Evolutionary conservation across 2,888 invertebrate genomes (phyloP).

Genomic region (Yponomeuta cagnagella): DNA sequence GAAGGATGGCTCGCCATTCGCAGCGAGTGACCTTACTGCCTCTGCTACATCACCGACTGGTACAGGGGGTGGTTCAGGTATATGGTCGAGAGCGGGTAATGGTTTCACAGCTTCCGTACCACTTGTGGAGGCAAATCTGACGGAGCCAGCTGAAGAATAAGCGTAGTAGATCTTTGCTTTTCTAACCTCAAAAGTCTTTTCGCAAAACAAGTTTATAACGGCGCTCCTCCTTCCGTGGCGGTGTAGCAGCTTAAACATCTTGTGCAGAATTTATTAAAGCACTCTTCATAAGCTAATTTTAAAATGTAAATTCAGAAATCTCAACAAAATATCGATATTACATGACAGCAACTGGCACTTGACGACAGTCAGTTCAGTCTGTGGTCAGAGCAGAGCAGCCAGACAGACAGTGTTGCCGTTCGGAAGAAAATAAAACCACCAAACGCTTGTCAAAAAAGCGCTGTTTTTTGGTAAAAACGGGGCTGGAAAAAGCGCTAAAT

Average conservation of each 20-base stretch:
- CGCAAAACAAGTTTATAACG: slow-evolving; percentile 51
- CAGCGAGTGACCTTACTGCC: slow-evolving; percentile 55
- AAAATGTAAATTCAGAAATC: not conserved
- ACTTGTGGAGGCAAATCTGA: slow-evolving; percentile 54
- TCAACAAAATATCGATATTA: slow-evolving; percentile 15
- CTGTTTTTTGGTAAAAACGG: too few relatives aligned
- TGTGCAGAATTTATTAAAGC: slow-evolving; percentile 18
- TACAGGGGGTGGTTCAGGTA: slow-evolving; percentile 66
- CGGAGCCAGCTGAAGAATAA: slow-evolving; percentile 52
- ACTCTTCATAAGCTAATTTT: not conserved
- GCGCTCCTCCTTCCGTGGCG: slow-evolving; percentile 58
- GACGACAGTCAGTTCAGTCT: not conserved
- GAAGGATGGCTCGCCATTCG: slow-evolving; percentile 85
- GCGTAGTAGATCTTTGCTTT: slow-evolving; percentile 60
- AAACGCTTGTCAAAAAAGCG: too few relatives aligned
- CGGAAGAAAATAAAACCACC: too few relatives aligned
- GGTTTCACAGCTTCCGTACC: slow-evolving; percentile 43
- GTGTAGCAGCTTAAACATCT: slow-evolving; percentile 63
- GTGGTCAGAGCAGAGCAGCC: too few relatives aligned
- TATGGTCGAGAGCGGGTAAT: slow-evolving; percentile 42
- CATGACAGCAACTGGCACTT: not conserved
- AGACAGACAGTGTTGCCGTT: too few relatives aligned
- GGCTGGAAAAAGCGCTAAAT: too few relatives aligned
- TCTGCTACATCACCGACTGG: slow-evolving; percentile 51
- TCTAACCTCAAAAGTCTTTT: slow-evolving; percentile 65